Conservation (phyloP, 2,113 vertebrate genomes). For the Aix galericulata region DNA sequence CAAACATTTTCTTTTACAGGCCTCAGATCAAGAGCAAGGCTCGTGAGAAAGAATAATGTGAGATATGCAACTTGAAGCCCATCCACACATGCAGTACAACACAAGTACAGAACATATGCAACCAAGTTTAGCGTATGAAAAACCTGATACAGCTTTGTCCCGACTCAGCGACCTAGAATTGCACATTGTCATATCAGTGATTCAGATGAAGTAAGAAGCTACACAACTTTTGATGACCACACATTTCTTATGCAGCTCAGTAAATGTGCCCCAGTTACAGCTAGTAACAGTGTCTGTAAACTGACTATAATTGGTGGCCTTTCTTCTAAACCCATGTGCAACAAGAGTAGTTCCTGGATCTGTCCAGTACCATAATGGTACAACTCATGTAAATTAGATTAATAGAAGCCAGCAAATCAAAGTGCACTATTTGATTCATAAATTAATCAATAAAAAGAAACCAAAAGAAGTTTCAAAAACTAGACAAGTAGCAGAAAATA, state of each 20-base stretch:
- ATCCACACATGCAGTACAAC: background rate
- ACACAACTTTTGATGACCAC: background rate
- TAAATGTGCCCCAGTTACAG: background rate
- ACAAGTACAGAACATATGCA: background rate
- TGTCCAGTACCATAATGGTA: background rate
- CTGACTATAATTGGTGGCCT: background rate
- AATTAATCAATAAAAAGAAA: background rate
- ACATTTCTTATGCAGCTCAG: background rate
- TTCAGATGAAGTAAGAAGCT: background rate
- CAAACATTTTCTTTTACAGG: background rate
- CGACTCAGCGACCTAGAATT: background rate
- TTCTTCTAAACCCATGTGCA: background rate
- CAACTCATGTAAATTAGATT: background rate
- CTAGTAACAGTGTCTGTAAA: background rate
- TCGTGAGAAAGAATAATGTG: background rate
- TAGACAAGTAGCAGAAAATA: background rate
- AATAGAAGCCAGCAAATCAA: background rate
- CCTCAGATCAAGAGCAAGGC: background rate
- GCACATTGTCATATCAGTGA: background rate
- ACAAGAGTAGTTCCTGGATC: background rate
- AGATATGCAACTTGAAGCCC: background rate
- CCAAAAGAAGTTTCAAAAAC: background rate
- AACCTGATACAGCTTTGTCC: background rate
- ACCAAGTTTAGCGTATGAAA: background rate
- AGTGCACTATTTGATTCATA: background rate